Percentiles rank a stretch among this genome's conserved stretches.
These are phyloP conservation scores for Paraescarpia echinospica DNA, from an alignment of 1,140 invertebrate genomes.

Conservation along the genomic window DNA sequence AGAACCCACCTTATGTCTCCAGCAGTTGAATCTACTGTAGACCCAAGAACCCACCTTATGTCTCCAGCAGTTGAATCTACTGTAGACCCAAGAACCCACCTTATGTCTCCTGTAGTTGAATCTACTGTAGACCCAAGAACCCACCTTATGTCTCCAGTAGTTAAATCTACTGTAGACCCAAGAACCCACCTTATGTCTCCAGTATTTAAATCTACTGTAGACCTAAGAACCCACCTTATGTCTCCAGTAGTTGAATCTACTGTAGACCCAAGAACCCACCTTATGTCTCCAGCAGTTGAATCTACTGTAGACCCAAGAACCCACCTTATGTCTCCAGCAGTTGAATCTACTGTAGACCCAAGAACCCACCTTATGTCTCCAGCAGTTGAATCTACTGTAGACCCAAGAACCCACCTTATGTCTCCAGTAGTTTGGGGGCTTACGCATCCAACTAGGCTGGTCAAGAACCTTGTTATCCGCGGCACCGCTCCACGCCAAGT, in stretches of 20 bases:
- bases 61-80: too few relatives aligned
- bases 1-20: too few relatives aligned
- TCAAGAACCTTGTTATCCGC: not conserved
- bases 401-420: not conserved
- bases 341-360: not conserved
- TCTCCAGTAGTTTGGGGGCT: not conserved
- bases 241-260: not conserved
- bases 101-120: too few relatives aligned
- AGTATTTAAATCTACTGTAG: not conserved
- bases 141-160: not conserved
- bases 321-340: not conserved
- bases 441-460: not conserved
- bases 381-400: not conserved
- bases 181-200: not conserved
- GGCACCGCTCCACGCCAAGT: not conserved
- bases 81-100: too few relatives aligned
- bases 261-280: not conserved
- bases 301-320: not conserved
- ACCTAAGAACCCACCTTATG: not conserved
- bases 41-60: too few relatives aligned
- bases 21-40: too few relatives aligned
- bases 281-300: not conserved
- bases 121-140: not conserved
- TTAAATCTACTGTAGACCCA: not conserved
- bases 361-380: not conserved